Evolutionary conservation across 2,113 vertebrate species (phyloP), one percentile per base, ranked within the genome.

Genomic region (Microcebus tavaratra): DNA sequence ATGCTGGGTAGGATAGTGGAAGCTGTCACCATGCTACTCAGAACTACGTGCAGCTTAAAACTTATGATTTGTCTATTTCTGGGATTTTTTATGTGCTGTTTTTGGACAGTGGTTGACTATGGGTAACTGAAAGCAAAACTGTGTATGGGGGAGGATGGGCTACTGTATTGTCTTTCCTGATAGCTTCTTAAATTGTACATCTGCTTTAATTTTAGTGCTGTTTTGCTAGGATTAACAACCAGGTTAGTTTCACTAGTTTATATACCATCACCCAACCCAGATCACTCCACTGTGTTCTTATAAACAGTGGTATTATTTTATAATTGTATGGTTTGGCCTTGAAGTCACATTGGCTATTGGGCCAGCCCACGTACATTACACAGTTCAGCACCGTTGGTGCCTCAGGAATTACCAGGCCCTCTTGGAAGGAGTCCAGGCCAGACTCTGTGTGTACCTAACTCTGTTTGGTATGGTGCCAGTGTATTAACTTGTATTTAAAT

Each of bases 221-320:
- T 79, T 92, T 86, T 36, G 63, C 55, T 96, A 90, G 50, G 20
- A 68, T 42, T 59, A 76, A 87, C 17, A 61, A n/a, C 76, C 55
- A 88, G 45, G 25, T 88, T 63, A 83, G 73, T 59, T 90, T 88
- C 57, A 55, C 23, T 31, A 63, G 93, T 92, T 94, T 90, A 53
- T 75, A 17, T 3, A 53, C 13, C 31, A 15, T 85, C 88, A 73
- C 21, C 39, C 15, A 75, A 6, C 13, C 39, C 6, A 8, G 36
- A 53, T 61, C 79, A 79, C 67, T 36, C n/a, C 93, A 67, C 68
- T 91, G 70, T 68, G 29, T 70, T 92, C 23, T 45, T 94, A n/a
- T 94, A 97, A 93, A 94, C 91, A 87, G 76, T 95, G 96, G 63
- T 86, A 75, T 95, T 94, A 96, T 83, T 97, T 94, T 92, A 53